Evolutionary conservation across 1,140 invertebrate genomes (phyloP).

Genomic region (Homalodisca vitripennis): DNA sequence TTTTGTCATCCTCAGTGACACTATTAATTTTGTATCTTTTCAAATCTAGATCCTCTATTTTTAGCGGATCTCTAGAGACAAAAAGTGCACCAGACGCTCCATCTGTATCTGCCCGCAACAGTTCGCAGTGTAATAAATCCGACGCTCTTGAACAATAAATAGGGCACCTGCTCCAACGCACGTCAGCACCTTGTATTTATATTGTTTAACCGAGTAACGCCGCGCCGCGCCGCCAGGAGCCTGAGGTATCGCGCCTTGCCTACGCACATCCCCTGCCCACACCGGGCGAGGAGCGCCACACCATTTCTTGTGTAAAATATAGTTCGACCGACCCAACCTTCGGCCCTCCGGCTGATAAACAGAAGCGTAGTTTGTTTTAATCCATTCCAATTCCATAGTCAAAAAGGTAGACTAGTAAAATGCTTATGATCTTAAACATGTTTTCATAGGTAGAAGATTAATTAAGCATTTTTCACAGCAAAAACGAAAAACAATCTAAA

Average conservation of each 20-base stretch:
- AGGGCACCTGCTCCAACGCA: conserved; percentile 1
- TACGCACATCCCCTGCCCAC: not conserved
- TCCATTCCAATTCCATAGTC: not conserved
- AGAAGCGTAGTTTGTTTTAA: not conserved
- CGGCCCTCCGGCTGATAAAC: not conserved
- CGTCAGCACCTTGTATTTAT: conserved; percentile 10
- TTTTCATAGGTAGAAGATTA: too few relatives aligned
- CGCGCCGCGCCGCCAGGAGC: not conserved
- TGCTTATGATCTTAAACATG: too few relatives aligned
- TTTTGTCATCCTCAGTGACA: not conserved
- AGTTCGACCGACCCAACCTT: not conserved
- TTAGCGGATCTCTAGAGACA: not conserved
- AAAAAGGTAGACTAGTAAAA: not conserved
- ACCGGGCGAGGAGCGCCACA: not conserved
- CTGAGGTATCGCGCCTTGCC: not conserved
- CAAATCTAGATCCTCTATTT: not conserved
- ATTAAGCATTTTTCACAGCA: too few relatives aligned
- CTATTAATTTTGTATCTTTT: not conserved
- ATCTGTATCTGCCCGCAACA: not conserved
- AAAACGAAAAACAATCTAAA: too few relatives aligned
- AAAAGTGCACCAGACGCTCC: not conserved
- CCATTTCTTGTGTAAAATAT: not conserved
- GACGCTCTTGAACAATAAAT: not conserved
- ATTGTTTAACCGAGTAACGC: not conserved
- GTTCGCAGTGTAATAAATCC: not conserved